Percentiles rank a stretch among this genome's conserved stretches.
Evolutionary conservation across 2,113 vertebrate species (phyloP).

Genomic region (Clarias batrachus): DNA sequence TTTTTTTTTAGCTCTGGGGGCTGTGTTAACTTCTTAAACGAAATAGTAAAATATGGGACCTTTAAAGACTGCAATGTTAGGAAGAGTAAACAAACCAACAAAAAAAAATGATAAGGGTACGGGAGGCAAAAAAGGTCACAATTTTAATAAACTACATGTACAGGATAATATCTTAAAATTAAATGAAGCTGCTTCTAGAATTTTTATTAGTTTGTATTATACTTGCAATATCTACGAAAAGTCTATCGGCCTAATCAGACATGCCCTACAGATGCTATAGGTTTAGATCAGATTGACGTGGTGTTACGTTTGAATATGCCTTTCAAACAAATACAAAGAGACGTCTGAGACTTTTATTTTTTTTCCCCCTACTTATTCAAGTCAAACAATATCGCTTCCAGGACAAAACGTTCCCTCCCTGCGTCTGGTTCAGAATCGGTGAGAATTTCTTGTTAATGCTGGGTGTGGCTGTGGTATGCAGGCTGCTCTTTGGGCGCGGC

Average conservation of each 20-base stretch:
- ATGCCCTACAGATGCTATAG: neutral
- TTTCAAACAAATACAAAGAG: neutral
- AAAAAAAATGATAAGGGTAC: no score
- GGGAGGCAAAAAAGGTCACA: no score
- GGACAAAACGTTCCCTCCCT: conserved; percentile 2
- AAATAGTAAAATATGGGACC: no score
- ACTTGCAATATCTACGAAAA: neutral
- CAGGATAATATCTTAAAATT: no score
- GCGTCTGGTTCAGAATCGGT: neutral
- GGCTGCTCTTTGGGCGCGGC: neutral
- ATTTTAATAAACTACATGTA: no score
- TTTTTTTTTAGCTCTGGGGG: no score
- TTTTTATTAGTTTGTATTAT: neutral
- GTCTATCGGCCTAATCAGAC: neutral
- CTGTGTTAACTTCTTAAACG: no score
- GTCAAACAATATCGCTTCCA: conserved; percentile 36
- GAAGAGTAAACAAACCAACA: no score
- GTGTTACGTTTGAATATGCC: neutral
- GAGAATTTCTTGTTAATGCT: conserved; percentile 35
- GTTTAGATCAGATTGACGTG: neutral
- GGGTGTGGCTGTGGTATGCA: conserved; percentile 35
- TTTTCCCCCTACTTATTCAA: neutral
- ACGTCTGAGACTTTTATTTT: neutral
- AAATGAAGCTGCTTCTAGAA: neutral
- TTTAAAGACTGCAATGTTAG: no score